Evolutionary conservation across 2,797 vertebrate species (phyloP).

Genomic region (Adelosebastes latens): DNA sequence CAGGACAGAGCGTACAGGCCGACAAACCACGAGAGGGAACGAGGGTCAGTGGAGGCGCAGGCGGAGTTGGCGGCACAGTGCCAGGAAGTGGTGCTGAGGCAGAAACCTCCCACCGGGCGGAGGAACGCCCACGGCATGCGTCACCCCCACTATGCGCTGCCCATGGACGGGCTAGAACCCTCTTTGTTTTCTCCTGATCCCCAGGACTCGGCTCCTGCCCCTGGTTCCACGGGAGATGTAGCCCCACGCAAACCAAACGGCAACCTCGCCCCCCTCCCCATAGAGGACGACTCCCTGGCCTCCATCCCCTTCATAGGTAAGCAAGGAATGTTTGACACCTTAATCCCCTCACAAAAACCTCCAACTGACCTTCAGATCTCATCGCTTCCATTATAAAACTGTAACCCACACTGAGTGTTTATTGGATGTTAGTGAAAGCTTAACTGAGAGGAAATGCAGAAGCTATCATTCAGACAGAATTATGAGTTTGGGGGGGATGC

Average conservation of each 20-base stretch:
- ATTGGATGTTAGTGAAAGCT: slow-evolving; percentile 29
- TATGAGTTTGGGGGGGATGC: slow-evolving; percentile 9
- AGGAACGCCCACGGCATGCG: slow-evolving; percentile 82
- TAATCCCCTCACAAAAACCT: not conserved
- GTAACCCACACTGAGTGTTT: not conserved
- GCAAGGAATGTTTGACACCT: slow-evolving; percentile 35
- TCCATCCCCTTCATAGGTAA: slow-evolving; percentile 98
- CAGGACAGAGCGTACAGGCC: slow-evolving; percentile 78
- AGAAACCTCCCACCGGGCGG: slow-evolving; percentile 93
- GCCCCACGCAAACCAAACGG: slow-evolving; percentile 79
- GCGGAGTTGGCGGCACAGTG: slow-evolving; percentile 78
- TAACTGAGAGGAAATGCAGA: slow-evolving; percentile 24
- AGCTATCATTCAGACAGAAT: slow-evolving; percentile 33
- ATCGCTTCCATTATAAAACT: not conserved
- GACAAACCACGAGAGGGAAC: slow-evolving; percentile 85
- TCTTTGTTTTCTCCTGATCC: slow-evolving; percentile 78
- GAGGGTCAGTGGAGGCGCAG: slow-evolving; percentile 69
- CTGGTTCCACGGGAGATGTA: slow-evolving; percentile 58
- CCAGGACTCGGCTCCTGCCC: slow-evolving; percentile 36
- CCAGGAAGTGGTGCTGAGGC: slow-evolving; percentile 92
- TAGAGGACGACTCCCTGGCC: slow-evolving; percentile 93
- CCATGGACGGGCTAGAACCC: slow-evolving; percentile 86
- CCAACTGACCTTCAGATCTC: slow-evolving; percentile 9
- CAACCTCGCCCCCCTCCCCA: slow-evolving; percentile 84
- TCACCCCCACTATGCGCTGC: slow-evolving; percentile 88